These are phyloP conservation scores for Athripsodes cinereus DNA, from an alignment of 2,888 invertebrate genomes.

Conservation along the genomic window DNA sequence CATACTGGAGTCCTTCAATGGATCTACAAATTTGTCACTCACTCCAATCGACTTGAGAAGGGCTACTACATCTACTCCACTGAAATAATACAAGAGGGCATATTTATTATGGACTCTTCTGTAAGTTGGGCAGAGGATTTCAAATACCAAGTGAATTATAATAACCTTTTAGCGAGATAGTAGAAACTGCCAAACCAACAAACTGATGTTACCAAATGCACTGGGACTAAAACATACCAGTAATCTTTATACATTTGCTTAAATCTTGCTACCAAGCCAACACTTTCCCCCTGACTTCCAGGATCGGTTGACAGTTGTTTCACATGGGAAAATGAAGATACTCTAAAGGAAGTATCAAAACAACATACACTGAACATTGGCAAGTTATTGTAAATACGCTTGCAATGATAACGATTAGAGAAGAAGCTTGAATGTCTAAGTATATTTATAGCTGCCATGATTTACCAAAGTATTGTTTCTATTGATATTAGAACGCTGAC, in stretches of 20 bases:
- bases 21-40: conserved; percentile 70
- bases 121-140: no score
- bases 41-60: conserved; percentile 71
- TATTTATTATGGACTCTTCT: no score
- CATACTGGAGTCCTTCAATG: conserved; percentile 71
- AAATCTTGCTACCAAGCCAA: conserved; percentile 70
- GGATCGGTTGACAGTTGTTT: not conserved
- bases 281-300: conserved; percentile 36
- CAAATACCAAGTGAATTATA: no score
- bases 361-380: not conserved
- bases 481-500: no score
- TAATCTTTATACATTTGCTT: conserved; percentile 92
- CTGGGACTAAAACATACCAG: conserved; percentile 94
- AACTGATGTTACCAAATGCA: conserved; percentile 82
- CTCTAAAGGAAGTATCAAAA: not conserved
- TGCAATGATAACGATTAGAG: not conserved
- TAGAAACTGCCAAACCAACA: conserved; percentile 89
- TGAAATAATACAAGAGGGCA: conserved; percentile 40
- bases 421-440: not conserved
- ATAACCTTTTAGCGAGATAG: conserved; percentile 76
- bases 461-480: not conserved
- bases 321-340: not conserved
- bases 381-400: not conserved
- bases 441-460: not conserved
- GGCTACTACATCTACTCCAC: conserved; percentile 85